Base-by-base conservation (phyloP, 2,888 invertebrate genomes). In the Perithous albicinctus region DNA sequence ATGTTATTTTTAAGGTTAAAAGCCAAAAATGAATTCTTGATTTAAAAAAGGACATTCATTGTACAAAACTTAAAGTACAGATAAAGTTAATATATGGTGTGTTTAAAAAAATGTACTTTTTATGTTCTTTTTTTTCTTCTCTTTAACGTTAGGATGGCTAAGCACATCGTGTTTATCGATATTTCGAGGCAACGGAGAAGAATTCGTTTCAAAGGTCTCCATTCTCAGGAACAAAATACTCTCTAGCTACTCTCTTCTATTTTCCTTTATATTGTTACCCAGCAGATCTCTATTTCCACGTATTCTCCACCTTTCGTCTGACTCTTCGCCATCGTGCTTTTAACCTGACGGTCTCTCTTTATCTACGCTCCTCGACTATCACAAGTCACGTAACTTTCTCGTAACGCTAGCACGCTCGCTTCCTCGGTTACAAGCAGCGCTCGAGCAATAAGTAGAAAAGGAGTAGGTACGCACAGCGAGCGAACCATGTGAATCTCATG, bases 321-420 rank as follows among this genome's bases (percentile, higher is more conserved):
- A 54, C 54, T 54, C n/a, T n/a, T n/a, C 54, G 5, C 29, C 26
- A 26, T 29, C 29, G n/a, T n/a, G 29, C 54, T 54, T 6, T 26
- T 26, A 29, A 26, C 29, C n/a, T 29, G 29, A 12, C 32, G 5
- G 2, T 59, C 32, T 59, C 18, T 59, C 56, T 59, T 82, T 38
- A 38, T 38, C 38, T 38, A 20, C 48, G 64, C 15, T 12, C 67
- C 32, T 46, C 63, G 59, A 59, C 74, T 69, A 70, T 78, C 64
- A 56, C 56, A 41, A 82, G 78, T 82, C 78, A 82, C 81, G 80
- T 78, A 81, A 73, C 67, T 73, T 81, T 63, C 63, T 48, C 46
- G 78, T 82, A 78, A 74, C 69, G 43, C 48, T 64, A 59, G 64
- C 54, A 64, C 48, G 41, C 70, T 64, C 74, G 35, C 32, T 75